Evolutionary conservation across 1,140 invertebrate species (phyloP), one percentile per base, ranked within the genome.

Genomic region (Zaprionus ghesquierei): DNA sequence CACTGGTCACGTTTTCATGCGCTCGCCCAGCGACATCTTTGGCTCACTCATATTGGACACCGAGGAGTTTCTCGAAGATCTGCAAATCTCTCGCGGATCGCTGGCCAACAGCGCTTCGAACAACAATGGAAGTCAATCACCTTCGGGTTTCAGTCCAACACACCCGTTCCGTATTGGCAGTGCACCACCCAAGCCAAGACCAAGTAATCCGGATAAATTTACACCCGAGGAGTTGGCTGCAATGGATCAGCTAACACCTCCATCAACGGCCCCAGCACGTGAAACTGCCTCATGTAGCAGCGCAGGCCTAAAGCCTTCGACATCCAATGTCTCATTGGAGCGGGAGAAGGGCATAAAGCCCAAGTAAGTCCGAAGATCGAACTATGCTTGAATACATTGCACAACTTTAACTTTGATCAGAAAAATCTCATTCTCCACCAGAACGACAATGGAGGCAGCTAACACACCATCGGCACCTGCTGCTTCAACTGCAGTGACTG

Each of bases 1-100:
- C 25, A 92, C 94, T 41, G 94, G 94, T 1, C 93, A 94, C 10
- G 92, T 93, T n/a, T 93, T 93, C 20, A 90, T 91, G 71, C 91
- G 92, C 18, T 92, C 92, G 22, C 92, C 92, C 3, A 90, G 92
- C 10, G 93, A 94, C 46, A 89, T 93, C 22, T 94, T 94, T 55
- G 93, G 92, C 8, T 93, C 92, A 0, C 90, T 94, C 2, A 84
- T 94, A 2, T 93, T 92, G 38, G 94, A 94, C 72, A 94, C 93
- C 0, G 93, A 94, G 78, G 93, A 94, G 61, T 94, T 94, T 56
- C 93, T 94, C 9, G 91, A 92, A 58, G 93, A 94, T 51, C 77
- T 93, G 15, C 93, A 94, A 65, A 92, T 93, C 38, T 91, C 91
- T 15, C 82, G 90, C 3, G 66, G 72, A 46, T 84, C 87, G 10